A percentile compares a stretch with the other conserved stretches of the same genome.
These are phyloP conservation scores for Plotosus lineatus DNA, from an alignment of 2,113 vertebrate genomes.

Conservation along the genomic window DNA sequence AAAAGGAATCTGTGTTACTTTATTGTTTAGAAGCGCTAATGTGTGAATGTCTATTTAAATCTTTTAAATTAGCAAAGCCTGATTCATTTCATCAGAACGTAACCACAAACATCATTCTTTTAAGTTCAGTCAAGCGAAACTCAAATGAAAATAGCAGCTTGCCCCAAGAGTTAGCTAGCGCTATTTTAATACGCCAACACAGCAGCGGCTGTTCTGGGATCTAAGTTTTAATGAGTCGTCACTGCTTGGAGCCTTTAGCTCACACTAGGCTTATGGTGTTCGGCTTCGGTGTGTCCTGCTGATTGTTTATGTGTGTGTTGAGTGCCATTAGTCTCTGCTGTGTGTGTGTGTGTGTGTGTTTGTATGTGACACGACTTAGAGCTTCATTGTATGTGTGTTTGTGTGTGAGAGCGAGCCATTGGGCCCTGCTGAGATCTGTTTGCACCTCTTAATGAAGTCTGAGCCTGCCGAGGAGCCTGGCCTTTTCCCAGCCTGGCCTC, in stretches of 20 bases:
- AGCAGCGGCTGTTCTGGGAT: constrained; percentile 74
- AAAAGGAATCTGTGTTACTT: neutral
- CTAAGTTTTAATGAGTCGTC: constrained; percentile 70
- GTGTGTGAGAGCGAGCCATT: constrained; percentile 56
- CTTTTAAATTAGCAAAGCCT: neutral
- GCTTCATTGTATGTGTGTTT: constrained; percentile 25
- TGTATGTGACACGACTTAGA: constrained; percentile 16
- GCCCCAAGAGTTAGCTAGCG: constrained; percentile 55
- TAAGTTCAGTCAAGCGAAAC: neutral
- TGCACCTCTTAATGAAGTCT: constrained; percentile 66
- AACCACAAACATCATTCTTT: neutral
- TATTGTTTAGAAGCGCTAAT: neutral
- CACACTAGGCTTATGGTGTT: constrained; percentile 53
- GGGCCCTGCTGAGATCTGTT: constrained; percentile 65
- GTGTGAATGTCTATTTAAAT: neutral
- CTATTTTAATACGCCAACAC: constrained; percentile 58
- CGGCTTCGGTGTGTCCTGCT: constrained; percentile 25
- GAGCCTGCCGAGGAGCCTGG: constrained; percentile 63
- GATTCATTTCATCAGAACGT: neutral
- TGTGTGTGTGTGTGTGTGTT: constrained; percentile 35
- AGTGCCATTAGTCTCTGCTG: constrained; percentile 10
- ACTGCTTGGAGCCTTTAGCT: constrained; percentile 70
- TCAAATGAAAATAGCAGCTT: neutral
- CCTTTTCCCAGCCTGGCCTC: constrained; percentile 66
- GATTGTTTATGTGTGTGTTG: constrained; percentile 52